These are phyloP conservation scores for Anabacerthia variegaticeps DNA, from an alignment of 2,797 vertebrate genomes.

Conservation along the genomic window DNA sequence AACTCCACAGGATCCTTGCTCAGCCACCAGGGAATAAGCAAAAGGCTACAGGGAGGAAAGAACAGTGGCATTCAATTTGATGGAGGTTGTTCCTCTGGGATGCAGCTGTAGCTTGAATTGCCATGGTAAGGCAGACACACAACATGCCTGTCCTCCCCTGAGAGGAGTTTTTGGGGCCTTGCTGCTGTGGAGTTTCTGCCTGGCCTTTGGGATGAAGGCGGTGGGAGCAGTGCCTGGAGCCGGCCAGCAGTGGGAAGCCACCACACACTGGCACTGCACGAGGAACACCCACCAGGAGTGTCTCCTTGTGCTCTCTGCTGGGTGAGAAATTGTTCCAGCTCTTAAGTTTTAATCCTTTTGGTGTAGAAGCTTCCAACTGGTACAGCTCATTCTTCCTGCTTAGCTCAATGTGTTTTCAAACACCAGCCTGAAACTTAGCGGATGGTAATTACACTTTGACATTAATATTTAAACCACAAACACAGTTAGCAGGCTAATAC, in stretches of 20 bases:
- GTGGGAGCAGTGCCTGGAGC: background rate
- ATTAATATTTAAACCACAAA: slow-evolving; percentile 82
- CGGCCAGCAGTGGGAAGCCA: background rate
- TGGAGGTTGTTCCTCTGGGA: background rate
- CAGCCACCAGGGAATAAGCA: background rate
- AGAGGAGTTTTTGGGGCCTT: accelerated
- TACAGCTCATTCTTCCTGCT: slow-evolving; percentile 34
- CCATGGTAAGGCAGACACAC: background rate
- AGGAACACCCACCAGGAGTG: background rate
- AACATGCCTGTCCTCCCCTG: background rate
- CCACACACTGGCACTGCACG: background rate
- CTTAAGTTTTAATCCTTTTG: background rate
- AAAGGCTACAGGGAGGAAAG: background rate
- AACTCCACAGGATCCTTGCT: background rate
- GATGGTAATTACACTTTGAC: slow-evolving; percentile 72
- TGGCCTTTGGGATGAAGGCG: background rate
- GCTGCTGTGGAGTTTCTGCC: background rate
- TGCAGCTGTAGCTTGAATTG: background rate
- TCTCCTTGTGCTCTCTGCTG: background rate
- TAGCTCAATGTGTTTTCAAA: slow-evolving; percentile 57
- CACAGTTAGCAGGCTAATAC: slow-evolving; percentile 71
- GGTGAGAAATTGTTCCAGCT: background rate
- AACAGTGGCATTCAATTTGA: background rate
- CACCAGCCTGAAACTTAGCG: slow-evolving; percentile 29
- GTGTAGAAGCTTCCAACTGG: background rate